Base-by-base conservation (phyloP, 1,140 invertebrate genomes). In the Tyrophagus putrescentiae region DNA sequence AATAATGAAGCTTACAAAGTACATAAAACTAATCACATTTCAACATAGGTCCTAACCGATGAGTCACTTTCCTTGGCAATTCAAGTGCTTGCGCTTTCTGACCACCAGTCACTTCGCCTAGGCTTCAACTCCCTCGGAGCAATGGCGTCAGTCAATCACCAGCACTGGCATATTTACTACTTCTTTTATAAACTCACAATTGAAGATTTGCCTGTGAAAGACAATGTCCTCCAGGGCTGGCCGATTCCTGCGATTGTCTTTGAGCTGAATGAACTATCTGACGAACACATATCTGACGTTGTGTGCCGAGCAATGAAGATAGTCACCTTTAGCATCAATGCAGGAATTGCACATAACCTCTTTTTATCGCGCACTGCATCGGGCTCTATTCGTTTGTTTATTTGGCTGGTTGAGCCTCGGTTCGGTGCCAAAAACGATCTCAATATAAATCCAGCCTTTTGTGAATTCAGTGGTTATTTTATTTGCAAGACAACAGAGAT, bases 51-150 rank as follows among this genome's bases (percentile, higher is more conserved):
- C 16, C 29, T 63, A n/a, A 66, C 64, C 25, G 42, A 39, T 27
- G 39, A 66, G 21, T 60, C 64, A 11, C 42, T 65, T 2, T 18
- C 31, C 18, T 48, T 65, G 25, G 64, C 65, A 7, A 42, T 67
- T 39, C 28, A 44, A 32, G 13, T 62, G 11, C 16, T 64, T 21
- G 18, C 60, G 18, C 33, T 64, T 11, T 63, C 57, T 36, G 64
- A 57, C 13, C 18, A 52, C 33, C 23, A 60, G 27, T 69, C 67
- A 16, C 68, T 73, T 13, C 62, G 68, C 33, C 45, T 75, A 44
- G 73, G 71, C 4, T 74, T 73, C 64, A 75, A 75, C 67, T 74
- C 72, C 63, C 60, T 74, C 50, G 73, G 73, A 69, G 73, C 71
- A 21, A 68, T 69, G 60, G 72, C 73, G 7, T 74, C 73, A 25